Conservation (phyloP, 2,113 vertebrate species). For the Cynoglossus semilaevis region DNA sequence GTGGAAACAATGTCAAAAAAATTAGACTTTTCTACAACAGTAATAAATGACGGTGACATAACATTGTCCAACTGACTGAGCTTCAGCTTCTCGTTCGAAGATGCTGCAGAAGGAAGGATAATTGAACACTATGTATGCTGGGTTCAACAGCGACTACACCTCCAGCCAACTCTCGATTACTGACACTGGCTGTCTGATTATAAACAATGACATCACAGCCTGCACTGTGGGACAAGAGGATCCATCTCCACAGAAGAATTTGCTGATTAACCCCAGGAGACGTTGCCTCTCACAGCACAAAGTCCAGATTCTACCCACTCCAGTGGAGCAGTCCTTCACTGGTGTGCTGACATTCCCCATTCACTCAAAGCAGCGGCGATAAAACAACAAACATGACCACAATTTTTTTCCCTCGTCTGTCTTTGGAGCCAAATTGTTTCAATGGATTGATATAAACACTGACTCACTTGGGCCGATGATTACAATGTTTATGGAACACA, state of each 20-base stretch:
- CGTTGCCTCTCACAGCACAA: slow-evolving; percentile 5
- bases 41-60: slow-evolving; percentile 18
- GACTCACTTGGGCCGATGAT: slow-evolving; percentile 68
- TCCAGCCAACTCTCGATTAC: slow-evolving; percentile 56
- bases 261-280: slow-evolving; percentile 76
- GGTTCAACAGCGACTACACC: slow-evolving; percentile 36
- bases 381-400: slow-evolving; percentile 44
- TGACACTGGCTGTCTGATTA: slow-evolving; percentile 60
- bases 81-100: slow-evolving; percentile 19
- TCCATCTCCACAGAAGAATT: slow-evolving; percentile 54
- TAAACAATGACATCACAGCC: slow-evolving; percentile 73
- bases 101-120: slow-evolving; percentile 34
- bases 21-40: neutral
- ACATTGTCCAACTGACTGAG: slow-evolving; percentile 20
- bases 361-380: slow-evolving; percentile 18
- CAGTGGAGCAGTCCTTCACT: slow-evolving; percentile 25
- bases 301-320: slow-evolving; percentile 37
- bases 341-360: slow-evolving; percentile 36
- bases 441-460: slow-evolving; percentile 70
- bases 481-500: slow-evolving; percentile 72
- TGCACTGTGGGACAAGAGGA: slow-evolving; percentile 39
- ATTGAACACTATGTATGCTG: slow-evolving; percentile 33
- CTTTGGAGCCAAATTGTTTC: slow-evolving; percentile 61
- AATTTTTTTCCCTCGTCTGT: slow-evolving; percentile 36
- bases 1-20: neutral